A percentile compares a stretch with the other conserved stretches of the same genome.
These are phyloP conservation scores for Tanypteryx hageni DNA, from an alignment of 2,888 invertebrate genomes.

Conservation along the genomic window DNA sequence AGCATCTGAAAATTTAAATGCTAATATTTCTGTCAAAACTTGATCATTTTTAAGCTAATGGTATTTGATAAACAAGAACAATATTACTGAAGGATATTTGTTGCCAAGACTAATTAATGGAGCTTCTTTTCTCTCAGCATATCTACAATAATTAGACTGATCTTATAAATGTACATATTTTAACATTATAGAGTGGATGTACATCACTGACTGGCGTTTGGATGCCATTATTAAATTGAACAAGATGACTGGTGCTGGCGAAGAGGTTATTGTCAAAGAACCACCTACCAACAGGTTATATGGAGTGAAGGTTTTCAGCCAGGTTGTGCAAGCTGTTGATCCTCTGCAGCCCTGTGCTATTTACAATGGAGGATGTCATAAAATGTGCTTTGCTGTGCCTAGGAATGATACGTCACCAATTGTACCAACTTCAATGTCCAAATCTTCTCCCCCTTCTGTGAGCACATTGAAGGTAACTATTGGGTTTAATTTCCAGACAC, in stretches of 20 bases:
- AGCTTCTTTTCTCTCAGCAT: not conserved
- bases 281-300: conserved; percentile 94
- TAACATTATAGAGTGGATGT: conserved; percentile 85
- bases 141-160: not conserved
- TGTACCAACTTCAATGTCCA: conserved; percentile 52
- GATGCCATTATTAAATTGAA: conserved; percentile 95
- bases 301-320: conserved; percentile 92
- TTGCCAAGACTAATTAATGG: not conserved
- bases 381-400: conserved; percentile 95
- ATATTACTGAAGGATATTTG: not conserved
- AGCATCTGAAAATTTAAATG: too few species aligned
- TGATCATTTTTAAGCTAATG: too few species aligned
- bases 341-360: conserved; percentile 87
- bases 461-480: conserved; percentile 51
- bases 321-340: conserved; percentile 84
- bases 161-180: conserved; percentile 22
- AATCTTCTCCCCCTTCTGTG: conserved; percentile 38
- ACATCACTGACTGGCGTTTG: conserved; percentile 97
- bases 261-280: conserved; percentile 90
- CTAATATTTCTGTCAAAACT: too few species aligned
- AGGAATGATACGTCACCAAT: conserved; percentile 76
- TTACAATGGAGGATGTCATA: conserved; percentile 94
- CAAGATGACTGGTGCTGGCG: conserved; percentile 92
- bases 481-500: too few species aligned
- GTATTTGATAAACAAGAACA: not conserved